These are phyloP conservation scores for Berghia stephanieae DNA, from an alignment of 1,140 invertebrate species.

Conservation along the genomic window DNA sequence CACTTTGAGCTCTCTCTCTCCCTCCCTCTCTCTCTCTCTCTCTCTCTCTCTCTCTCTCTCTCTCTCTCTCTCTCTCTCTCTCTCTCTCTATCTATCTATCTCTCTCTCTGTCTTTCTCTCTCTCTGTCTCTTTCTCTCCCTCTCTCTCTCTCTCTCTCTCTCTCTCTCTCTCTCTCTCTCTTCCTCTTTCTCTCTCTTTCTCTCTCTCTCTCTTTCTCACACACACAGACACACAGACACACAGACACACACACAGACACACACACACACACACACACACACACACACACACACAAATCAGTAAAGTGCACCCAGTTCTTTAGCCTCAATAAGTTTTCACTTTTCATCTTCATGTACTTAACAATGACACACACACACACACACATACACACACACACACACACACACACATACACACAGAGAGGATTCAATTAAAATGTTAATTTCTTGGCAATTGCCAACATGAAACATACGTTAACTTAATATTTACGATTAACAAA, in stretches of 20 bases:
- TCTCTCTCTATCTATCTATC: not conserved
- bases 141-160: constrained; percentile 1
- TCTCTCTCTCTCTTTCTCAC: too few relatives aligned
- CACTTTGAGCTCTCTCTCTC: not conserved
- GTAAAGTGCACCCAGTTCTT: too few relatives aligned
- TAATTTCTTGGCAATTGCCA: too few relatives aligned
- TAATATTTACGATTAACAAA: too few relatives aligned
- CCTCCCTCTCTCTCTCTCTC: constrained; percentile 4
- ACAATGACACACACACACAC: too few relatives aligned
- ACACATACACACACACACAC: not conserved
- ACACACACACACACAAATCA: too few relatives aligned
- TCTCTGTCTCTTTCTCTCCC: not conserved
- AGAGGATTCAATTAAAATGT: too few relatives aligned
- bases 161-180: not conserved
- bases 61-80: not conserved
- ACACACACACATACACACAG: too few relatives aligned
- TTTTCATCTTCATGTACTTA: too few relatives aligned
- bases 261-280: not conserved
- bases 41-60: not conserved
- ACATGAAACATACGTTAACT: too few relatives aligned
- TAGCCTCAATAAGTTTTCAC: too few relatives aligned
- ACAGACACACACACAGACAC: not conserved
- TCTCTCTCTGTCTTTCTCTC: not conserved
- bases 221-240: too few relatives aligned
- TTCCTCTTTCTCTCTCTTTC: not conserved